Evolutionary conservation across 2,888 invertebrate species (phyloP).

Genomic region (Plebejus argus): DNA sequence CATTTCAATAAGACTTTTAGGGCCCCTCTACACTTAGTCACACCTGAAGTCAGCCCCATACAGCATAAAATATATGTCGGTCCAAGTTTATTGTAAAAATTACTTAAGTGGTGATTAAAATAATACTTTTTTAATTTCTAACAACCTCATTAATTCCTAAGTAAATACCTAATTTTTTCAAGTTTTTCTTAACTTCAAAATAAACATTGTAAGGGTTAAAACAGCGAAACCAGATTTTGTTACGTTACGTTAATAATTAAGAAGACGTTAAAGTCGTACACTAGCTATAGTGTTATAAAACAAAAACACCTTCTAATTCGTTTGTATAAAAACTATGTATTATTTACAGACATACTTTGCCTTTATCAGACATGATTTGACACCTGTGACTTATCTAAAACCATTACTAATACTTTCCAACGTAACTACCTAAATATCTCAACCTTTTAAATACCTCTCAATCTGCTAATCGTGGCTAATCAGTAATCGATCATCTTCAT

Average conservation of each 20-base stretch:
- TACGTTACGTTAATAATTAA: no score
- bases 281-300: background rate
- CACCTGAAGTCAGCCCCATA: background rate
- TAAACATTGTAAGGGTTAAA: background rate
- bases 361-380: no score
- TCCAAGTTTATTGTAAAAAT: background rate
- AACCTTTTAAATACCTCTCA: conserved; percentile 40
- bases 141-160: background rate
- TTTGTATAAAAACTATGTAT: background rate
- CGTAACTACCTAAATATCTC: background rate
- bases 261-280: no score
- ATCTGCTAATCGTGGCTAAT: no score
- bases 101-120: background rate
- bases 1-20: background rate
- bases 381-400: no score
- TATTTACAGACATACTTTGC: background rate
- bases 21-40: background rate
- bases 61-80: background rate
- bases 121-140: background rate
- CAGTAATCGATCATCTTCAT: no score
- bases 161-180: background rate
- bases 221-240: background rate
- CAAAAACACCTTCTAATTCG: background rate
- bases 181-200: background rate
- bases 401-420: no score